Evolutionary conservation across 2,113 vertebrate species (phyloP).

Genomic region (Natator depressus): DNA sequence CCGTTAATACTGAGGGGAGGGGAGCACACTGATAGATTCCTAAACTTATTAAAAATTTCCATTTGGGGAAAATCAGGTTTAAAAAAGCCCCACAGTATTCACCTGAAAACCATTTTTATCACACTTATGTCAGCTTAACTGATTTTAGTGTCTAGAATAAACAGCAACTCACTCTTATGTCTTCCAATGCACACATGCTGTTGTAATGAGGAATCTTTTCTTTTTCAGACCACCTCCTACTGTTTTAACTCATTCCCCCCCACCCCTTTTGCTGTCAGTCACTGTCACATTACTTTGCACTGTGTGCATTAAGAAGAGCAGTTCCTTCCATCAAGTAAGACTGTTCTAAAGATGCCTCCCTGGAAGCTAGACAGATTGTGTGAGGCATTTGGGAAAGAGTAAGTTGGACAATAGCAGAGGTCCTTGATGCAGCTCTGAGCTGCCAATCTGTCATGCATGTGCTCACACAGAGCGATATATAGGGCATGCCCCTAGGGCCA

Average conservation of each 20-base stretch:
- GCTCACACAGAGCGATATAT: not conserved
- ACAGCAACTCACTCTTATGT: not conserved
- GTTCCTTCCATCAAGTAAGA: slow-evolving; percentile 27
- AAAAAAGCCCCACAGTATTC: slow-evolving; percentile 9
- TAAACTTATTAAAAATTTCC: slow-evolving; percentile 16
- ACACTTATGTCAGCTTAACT: not conserved
- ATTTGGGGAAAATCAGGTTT: slow-evolving; percentile 28
- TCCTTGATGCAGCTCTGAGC: slow-evolving; percentile 10
- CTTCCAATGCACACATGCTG: fast-evolving
- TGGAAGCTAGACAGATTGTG: slow-evolving; percentile 47
- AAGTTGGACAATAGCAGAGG: slow-evolving; percentile 38
- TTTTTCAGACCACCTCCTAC: not conserved
- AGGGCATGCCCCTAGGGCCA: slow-evolving; percentile 36
- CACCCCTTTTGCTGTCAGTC: slow-evolving; percentile 1
- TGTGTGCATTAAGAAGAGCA: slow-evolving; percentile 1
- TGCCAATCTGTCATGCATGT: slow-evolving; percentile 28
- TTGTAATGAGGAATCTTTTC: not conserved
- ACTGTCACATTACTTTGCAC: slow-evolving; percentile 32
- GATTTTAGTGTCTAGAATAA: slow-evolving; percentile 15
- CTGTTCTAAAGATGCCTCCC: slow-evolving; percentile 41
- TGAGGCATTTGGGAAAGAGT: slow-evolving; percentile 32
- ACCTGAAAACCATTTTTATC: not conserved
- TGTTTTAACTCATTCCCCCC: not conserved
- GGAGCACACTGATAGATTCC: not conserved
- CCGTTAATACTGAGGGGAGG: not conserved